Evolutionary conservation across 2,113 vertebrate genomes (phyloP), one percentile per base, ranked within the genome.

Genomic region (Columba janthina): DNA sequence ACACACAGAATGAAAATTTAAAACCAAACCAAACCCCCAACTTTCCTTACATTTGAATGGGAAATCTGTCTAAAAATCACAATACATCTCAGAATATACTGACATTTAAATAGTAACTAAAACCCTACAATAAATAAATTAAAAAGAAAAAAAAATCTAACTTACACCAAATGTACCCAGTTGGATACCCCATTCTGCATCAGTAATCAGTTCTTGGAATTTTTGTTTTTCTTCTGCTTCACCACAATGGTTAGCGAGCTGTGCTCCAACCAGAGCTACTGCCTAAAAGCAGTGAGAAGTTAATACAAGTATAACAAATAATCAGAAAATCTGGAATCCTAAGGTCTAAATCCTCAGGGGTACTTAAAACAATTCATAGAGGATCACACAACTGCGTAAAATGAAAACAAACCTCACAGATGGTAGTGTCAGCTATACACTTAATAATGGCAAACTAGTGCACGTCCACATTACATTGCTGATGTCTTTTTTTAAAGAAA

Each of bases 111-210:
- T 42, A 58, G n/a, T 84, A n/a, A 74, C 85, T 18, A 60, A 53
- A 34, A 38, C 5, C 4, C 10, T 26, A 10, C 82, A 56, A 20
- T 8, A 74, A 87, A 42, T 32, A 29, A 78, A 61, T 3, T 17
- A 53, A 11, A 28, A 17, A 53, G 28, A 34, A 10, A 54, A 29
- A 77, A 16, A 36, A 40, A 26, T 48, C 29, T 36, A 50, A 97
- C 98, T 96, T 75, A 99, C 99, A 82, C 98, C 99, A 66, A 99
- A 92, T 97, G 98, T 98, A 22, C 98, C 87, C 8, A 99, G 99
- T 64, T 98, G 98, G 90, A 99, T 98, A 11, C 99, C 99, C 99
- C 99, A 99, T 85, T 98, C 98, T 34, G 99, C 98, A 82, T 99
- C 99, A 25, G 97, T 98, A 85, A 98, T 98, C 72, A 99, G 76